These are phyloP conservation scores for Thamnaconus septentrionalis DNA, from an alignment of 2,113 vertebrate species.

Conservation along the genomic window DNA sequence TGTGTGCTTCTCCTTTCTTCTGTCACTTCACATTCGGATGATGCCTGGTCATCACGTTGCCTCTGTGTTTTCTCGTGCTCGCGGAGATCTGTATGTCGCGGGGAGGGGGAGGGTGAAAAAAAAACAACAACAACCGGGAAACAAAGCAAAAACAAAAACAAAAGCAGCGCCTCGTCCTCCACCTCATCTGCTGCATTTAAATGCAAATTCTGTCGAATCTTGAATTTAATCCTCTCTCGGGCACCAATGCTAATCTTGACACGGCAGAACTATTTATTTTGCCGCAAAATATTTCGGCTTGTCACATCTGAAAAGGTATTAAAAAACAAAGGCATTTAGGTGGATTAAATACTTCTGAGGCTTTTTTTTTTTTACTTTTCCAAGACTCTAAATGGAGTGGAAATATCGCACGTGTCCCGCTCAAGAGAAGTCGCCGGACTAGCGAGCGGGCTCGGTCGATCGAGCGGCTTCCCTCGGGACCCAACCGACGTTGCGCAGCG, in stretches of 20 bases:
- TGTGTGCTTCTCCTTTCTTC: slow-evolving; percentile 10
- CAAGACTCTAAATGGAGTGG: too few relatives aligned
- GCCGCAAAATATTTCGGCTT: background rate
- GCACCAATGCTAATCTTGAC: too few relatives aligned
- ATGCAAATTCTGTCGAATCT: slow-evolving; percentile 2
- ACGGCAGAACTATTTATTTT: too few relatives aligned
- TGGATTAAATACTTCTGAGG: background rate
- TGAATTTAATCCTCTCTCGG: background rate
- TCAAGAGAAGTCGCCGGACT: too few relatives aligned
- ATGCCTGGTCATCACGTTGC: slow-evolving; percentile 20
- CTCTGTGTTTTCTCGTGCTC: background rate
- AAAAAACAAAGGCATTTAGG: background rate
- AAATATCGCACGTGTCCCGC: too few relatives aligned
- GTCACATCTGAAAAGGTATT: background rate
- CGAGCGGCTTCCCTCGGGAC: too few relatives aligned
- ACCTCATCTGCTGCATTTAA: background rate
- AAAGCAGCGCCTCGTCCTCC: background rate
- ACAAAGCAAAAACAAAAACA: background rate
- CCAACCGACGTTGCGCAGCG: too few relatives aligned
- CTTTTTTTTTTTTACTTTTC: too few relatives aligned
- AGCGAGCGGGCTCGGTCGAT: too few relatives aligned
- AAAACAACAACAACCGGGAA: too few relatives aligned
- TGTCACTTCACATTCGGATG: slow-evolving; percentile 40
- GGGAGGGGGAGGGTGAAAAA: too few relatives aligned
- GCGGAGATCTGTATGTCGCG: background rate